Percentiles rank a stretch among this genome's conserved stretches.
These are phyloP conservation scores for Luperina nickerlii DNA, from an alignment of 2,888 invertebrate species.

Conservation along the genomic window DNA sequence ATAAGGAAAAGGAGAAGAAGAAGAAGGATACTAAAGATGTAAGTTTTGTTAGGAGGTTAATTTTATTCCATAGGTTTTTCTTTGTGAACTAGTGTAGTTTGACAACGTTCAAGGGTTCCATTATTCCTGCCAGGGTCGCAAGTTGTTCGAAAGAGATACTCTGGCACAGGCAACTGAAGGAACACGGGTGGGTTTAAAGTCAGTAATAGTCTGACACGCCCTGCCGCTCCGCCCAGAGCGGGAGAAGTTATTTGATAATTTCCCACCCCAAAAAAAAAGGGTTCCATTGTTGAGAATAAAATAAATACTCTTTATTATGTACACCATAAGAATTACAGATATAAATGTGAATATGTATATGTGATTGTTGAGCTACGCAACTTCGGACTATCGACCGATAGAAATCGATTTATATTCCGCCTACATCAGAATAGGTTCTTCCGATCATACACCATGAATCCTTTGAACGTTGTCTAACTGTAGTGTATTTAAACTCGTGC, in stretches of 20 bases:
- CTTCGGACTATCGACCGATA: background rate
- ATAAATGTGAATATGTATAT: background rate
- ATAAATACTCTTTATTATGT: background rate
- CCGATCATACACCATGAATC: background rate
- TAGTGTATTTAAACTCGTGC: background rate
- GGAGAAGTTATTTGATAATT: too few species aligned
- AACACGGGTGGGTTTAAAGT: too few species aligned
- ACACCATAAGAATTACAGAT: background rate
- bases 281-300: background rate
- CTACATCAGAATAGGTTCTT: background rate
- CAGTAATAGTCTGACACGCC: too few species aligned
- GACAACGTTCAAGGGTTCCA: background rate
- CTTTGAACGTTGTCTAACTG: background rate
- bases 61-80: background rate
- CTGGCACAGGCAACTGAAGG: too few species aligned
- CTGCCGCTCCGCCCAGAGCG: too few species aligned
- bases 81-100: background rate
- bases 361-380: background rate
- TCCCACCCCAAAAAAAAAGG: too few species aligned
- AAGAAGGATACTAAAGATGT: slow-evolving; percentile 87
- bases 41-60: slow-evolving; percentile 53
- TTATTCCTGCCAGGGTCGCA: background rate
- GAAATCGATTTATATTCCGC: background rate
- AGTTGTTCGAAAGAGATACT: too few species aligned
- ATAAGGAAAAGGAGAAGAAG: slow-evolving; percentile 79